Evolutionary conservation across 2,888 invertebrate genomes (phyloP), one percentile per base, ranked within the genome.

Genomic region (Eubasilissa splendida): DNA sequence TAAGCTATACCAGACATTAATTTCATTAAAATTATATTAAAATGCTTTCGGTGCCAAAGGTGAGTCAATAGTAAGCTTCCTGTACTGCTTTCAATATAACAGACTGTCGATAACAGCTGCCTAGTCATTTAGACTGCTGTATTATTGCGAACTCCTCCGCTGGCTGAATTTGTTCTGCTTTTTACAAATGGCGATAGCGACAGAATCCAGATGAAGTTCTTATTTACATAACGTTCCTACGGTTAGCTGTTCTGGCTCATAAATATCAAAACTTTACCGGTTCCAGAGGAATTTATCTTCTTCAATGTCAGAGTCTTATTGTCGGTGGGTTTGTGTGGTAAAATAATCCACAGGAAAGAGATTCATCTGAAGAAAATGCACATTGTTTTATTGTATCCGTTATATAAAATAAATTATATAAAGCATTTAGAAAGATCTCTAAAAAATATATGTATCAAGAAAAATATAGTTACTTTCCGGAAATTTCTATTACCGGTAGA

Each of bases 71-170:
- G 22, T 31, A 14, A 50, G 58, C 76, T 42, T 56, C 77, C 80
- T 73, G 77, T 77, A 59, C 12, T 11, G 52, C 63, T 78, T 81
- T 75, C 78, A 81, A 81, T 78, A 81, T 59, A 78, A 53, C 42
- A 68, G 66, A 75, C 66, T 78, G 78, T 81, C 81, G 70, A 75
- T 59, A 75, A 53, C 81, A 78, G 70, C 53, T 70, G 77, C 59
- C 60, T 68, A 68, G 78, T 81, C 75, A 81, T 81, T 81, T 78
- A 60, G 59, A 70, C 58, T 70, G 75, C 78, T 60, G 75, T 78
- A 78, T 78, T 81, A 78, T 75, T 78, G 77, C 68, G 58, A 78
- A 59, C 50, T 68, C 77, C 68, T 77, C 80, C 70, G 63, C 54
- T 52, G 42, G 54, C 52, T 22, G 68, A 59, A 74, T 78, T 80